Evolutionary conservation across 2,888 invertebrate species (phyloP).

Genomic region (Nymphalis polychloros): DNA sequence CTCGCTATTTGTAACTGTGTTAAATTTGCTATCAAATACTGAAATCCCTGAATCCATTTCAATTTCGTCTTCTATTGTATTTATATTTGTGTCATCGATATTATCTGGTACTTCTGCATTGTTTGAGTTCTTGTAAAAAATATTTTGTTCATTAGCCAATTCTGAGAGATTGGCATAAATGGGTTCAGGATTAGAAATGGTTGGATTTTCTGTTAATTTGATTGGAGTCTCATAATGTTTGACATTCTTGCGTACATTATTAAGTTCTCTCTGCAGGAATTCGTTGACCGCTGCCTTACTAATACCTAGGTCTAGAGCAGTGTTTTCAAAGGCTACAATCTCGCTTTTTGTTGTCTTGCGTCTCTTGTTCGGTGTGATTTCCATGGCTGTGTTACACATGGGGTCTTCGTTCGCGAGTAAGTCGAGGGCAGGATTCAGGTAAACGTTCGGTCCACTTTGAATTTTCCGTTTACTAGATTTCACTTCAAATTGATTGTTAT

Average conservation of each 20-base stretch:
- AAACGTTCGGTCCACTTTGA: slow-evolving; percentile 61
- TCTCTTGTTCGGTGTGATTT: slow-evolving; percentile 69
- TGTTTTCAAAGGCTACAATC: slow-evolving; percentile 68
- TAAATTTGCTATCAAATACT: slow-evolving; percentile 59
- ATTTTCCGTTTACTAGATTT: slow-evolving; percentile 70
- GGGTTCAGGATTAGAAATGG: slow-evolving; percentile 48
- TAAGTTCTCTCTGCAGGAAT: slow-evolving; percentile 65
- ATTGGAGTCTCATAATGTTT: slow-evolving; percentile 43
- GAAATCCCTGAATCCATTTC: slow-evolving; percentile 62
- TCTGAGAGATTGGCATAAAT: slow-evolving; percentile 60
- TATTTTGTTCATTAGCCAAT: slow-evolving; percentile 18
- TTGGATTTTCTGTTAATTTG: slow-evolving; percentile 27
- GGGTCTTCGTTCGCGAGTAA: slow-evolving; percentile 73
- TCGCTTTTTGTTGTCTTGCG: slow-evolving; percentile 69
- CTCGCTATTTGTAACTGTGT: slow-evolving; percentile 41
- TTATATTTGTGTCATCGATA: slow-evolving; percentile 21
- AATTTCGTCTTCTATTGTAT: slow-evolving; percentile 41
- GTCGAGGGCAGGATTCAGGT: slow-evolving; percentile 73
- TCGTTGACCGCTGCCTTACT: slow-evolving; percentile 65
- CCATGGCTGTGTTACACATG: slow-evolving; percentile 78
- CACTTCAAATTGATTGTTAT: slow-evolving; percentile 77
- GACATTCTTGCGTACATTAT: slow-evolving; percentile 69
- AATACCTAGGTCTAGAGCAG: slow-evolving; percentile 68
- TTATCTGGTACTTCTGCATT: slow-evolving; percentile 3
- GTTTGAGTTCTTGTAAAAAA: background rate